A percentile compares a stretch with the other conserved stretches of the same genome.
phyloP scores from a whole-genome alignment of 92 coral and sea anemone species.

The Isaurus tuberculatus region DNA sequence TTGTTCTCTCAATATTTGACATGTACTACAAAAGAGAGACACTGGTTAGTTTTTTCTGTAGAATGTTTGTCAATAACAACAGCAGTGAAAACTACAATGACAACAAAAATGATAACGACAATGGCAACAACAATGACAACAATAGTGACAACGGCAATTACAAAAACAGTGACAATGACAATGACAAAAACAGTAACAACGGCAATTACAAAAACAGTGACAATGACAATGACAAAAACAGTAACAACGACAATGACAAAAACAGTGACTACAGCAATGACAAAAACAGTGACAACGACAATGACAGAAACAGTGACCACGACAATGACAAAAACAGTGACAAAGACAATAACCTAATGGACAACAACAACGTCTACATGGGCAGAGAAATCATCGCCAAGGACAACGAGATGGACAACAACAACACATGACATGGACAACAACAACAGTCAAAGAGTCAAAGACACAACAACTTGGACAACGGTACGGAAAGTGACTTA shows the following conservation, averaged over 20 bases:
- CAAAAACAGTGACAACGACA: background rate
- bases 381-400: too few relatives aligned
- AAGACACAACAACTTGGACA: too few relatives aligned
- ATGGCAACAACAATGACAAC: background rate
- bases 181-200: background rate
- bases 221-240: background rate
- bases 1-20: conserved; percentile 89
- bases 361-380: too few relatives aligned
- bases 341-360: too few relatives aligned
- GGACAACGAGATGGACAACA: too few relatives aligned
- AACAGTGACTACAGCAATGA: background rate
- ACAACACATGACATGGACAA: too few relatives aligned
- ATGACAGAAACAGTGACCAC: background rate
- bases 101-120: background rate
- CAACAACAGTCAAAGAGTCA: too few relatives aligned
- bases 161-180: background rate
- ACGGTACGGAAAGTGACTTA: too few relatives aligned
- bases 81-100: background rate
- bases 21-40: conserved; percentile 56
- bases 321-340: too few relatives aligned
- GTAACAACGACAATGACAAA: background rate
- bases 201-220: background rate
- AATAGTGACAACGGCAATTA: background rate
- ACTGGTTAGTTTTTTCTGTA: background rate
- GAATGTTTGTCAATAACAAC: background rate